Conservation (phyloP, 64 coral and sea anemone genomes). For the Montipora foliosa region DNA sequence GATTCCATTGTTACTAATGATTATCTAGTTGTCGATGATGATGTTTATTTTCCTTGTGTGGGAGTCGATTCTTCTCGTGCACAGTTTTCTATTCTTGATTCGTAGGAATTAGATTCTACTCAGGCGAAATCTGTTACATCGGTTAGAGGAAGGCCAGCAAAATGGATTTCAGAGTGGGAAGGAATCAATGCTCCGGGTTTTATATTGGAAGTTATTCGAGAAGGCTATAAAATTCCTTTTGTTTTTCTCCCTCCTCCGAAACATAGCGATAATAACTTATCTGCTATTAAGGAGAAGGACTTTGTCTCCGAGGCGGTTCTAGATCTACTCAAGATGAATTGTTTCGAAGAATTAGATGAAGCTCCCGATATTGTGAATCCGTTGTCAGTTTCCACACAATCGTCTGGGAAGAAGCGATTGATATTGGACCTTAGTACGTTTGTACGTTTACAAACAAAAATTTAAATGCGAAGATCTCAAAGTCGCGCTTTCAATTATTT, state of each 20-base stretch:
- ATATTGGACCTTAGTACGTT: too few species aligned
- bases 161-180: background rate
- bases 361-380: too few species aligned
- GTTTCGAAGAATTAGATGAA: too few species aligned
- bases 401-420: too few species aligned
- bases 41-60: background rate
- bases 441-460: too few species aligned
- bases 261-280: background rate
- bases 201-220: too few species aligned
- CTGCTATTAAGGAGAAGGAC: too few species aligned
- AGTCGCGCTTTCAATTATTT: too few species aligned
- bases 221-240: too few species aligned
- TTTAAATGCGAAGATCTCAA: too few species aligned
- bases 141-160: background rate
- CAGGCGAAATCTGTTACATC: background rate
- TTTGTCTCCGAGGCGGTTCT: background rate
- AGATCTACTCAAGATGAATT: background rate
- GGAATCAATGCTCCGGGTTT: background rate
- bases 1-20: conserved; percentile 37
- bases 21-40: background rate
- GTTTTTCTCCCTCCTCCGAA: too few species aligned
- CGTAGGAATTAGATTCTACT: background rate
- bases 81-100: background rate
- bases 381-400: too few species aligned
- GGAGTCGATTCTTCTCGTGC: background rate